These are phyloP conservation scores for Drosophila mettleri DNA, from an alignment of 2,888 invertebrate species.

Conservation along the genomic window DNA sequence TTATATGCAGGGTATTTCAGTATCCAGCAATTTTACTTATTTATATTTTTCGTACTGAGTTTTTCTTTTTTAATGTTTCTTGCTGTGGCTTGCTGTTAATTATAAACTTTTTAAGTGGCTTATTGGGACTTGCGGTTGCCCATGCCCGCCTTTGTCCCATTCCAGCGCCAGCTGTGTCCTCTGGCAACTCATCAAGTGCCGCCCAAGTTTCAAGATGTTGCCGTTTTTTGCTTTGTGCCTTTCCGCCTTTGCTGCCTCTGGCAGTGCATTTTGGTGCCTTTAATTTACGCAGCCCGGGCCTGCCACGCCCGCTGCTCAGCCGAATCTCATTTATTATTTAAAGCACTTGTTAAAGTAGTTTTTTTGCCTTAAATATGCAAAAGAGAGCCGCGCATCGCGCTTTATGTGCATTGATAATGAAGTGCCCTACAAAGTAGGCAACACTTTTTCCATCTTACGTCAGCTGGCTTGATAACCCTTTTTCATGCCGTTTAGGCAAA, in stretches of 20 bases:
- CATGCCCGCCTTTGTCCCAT: not conserved
- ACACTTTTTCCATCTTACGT: conserved; percentile 34
- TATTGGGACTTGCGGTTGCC: conserved; percentile 72
- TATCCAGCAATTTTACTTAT: conserved; percentile 28
- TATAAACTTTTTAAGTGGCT: conserved; percentile 80
- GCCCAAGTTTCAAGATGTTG: conserved; percentile 71
- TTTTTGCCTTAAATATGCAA: conserved; percentile 42
- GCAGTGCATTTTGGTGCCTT: conserved; percentile 35
- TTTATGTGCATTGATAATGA: conserved; percentile 70
- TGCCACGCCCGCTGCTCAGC: not conserved
- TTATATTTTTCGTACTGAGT: conserved; percentile 15
- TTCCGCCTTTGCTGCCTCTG: conserved; percentile 21
- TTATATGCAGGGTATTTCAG: conserved; percentile 1
- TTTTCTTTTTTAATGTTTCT: conserved; percentile 29
- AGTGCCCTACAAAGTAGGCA: conserved; percentile 59
- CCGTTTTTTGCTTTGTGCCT: conserved; percentile 45
- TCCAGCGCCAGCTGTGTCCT: conserved; percentile 1
- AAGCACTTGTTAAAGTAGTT: conserved; percentile 51
- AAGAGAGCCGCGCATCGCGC: conserved; percentile 24
- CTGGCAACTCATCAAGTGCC: conserved; percentile 69
- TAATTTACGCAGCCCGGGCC: conserved; percentile 1
- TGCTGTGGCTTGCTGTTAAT: conserved; percentile 66
- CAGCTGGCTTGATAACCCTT: conserved; percentile 13
- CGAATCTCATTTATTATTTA: conserved; percentile 63
- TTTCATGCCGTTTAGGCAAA: conserved; percentile 63